Evolutionary conservation across 2,797 vertebrate genomes (phyloP), one percentile per base, ranked within the genome.

Genomic region (Bufotes viridis): DNA sequence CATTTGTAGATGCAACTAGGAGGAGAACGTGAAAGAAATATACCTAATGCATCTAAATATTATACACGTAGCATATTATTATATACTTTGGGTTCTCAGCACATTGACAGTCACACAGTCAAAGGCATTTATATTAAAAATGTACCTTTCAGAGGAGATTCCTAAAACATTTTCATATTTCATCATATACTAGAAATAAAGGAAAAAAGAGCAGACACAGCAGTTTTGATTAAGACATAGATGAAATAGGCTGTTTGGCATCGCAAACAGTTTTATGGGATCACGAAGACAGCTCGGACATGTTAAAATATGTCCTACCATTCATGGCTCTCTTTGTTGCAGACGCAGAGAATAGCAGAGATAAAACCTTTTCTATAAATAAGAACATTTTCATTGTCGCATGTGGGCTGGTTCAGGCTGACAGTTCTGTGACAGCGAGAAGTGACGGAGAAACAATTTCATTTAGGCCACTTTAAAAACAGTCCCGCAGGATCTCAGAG

Each of bases 381-480:
- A 91, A 0, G 92, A 90, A 87, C 91, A 92, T 88, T 93, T 91
- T 94, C 89, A 67, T 86, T 93, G 92, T 22, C 88, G 91, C 12
- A 0, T 70, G 29, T 91, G 93, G 91, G 91, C 92, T 90, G 90
- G 92, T 90, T 90, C 90, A 90, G 91, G 90, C 92, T 93, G 92
- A 93, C 93, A 93, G 93, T 91, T 91, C 91, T 91, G 93, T 60
- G 90, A 93, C 89, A 88, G 91, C 85, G 91, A 42, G 82, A 91
- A 93, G 93, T 93, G 92, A 89, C 92, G 90, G 91, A 94, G 92
- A 94, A 94, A 95, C 69, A 15, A 93, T 93, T 94, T 93, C 93
- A 91, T 91, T 91, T 89, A 93, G 92, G 90, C 91, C 74, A 76
- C 76, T 87, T 91, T 90, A 92, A 94, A 94, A 95, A 93, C 90